These are phyloP conservation scores for Desmodus rotundus DNA, from an alignment of 2,113 vertebrate genomes.

Conservation along the genomic window DNA sequence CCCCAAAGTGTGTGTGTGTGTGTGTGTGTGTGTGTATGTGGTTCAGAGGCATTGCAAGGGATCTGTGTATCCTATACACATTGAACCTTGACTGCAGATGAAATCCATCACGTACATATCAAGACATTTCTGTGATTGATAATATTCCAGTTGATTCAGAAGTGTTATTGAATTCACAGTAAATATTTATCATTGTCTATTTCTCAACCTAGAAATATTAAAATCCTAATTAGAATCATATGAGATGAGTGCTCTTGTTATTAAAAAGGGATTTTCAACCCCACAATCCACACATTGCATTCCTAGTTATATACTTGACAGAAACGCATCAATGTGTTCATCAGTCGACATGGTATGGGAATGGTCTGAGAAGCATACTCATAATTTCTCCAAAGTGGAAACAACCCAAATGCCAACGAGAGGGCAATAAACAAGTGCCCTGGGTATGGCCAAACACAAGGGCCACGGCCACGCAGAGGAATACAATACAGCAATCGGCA, in stretches of 20 bases:
- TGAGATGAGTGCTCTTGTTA: conserved; percentile 4
- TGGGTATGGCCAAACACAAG: not conserved
- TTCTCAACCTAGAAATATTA: not conserved
- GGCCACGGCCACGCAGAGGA: too few relatives aligned
- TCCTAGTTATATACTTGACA: conserved; percentile 31
- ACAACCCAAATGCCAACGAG: not conserved
- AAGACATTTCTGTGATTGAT: not conserved
- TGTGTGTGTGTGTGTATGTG: not conserved
- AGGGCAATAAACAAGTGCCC: not conserved
- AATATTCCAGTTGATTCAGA: not conserved
- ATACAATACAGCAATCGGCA: rapidly evolving
- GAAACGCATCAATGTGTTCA: not conserved
- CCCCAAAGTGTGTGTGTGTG: not conserved
- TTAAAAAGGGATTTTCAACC: conserved; percentile 49
- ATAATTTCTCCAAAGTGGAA: not conserved
- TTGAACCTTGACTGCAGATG: not conserved
- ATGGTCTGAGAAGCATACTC: not conserved
- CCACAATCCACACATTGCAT: conserved; percentile 34
- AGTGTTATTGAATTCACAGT: not conserved
- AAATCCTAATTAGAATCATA: conserved; percentile 54
- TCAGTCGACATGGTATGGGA: not conserved
- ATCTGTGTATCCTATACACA: not conserved
- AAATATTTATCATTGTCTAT: conserved; percentile 10
- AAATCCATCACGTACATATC: not conserved
- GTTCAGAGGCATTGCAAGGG: not conserved